Conservation (phyloP, 2,113 vertebrate genomes). For the Oceanodroma tethys region DNA sequence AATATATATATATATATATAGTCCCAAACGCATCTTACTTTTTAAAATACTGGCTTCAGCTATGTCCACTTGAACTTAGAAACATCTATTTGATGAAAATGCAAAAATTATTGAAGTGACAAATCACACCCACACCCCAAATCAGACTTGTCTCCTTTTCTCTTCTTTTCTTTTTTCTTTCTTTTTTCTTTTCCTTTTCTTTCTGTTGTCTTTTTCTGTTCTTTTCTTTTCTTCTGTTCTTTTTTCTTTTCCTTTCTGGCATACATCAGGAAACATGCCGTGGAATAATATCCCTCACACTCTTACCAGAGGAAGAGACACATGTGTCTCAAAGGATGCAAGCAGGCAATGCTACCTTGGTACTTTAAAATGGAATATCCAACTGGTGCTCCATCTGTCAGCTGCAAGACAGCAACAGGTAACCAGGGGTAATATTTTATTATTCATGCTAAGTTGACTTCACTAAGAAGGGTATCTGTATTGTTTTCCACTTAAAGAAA, state of each 20-base stretch:
- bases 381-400: constrained; percentile 38
- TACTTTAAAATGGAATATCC: constrained; percentile 39
- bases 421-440: constrained; percentile 32
- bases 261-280: constrained; percentile 13
- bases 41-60: background rate
- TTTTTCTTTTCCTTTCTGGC: background rate
- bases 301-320: constrained; percentile 56
- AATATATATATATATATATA: no score
- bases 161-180: background rate
- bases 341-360: constrained; percentile 5
- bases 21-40: background rate
- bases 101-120: background rate
- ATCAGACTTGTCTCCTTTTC: background rate
- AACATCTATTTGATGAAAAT: background rate
- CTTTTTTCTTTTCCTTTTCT: background rate
- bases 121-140: background rate
- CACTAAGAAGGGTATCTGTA: background rate
- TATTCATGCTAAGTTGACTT: background rate
- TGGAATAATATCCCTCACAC: background rate
- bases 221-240: background rate
- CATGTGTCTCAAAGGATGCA: constrained; percentile 3
- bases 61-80: background rate
- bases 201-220: background rate
- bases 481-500: background rate
- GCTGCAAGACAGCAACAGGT: constrained; percentile 55